Base-by-base conservation (phyloP, 2,113 vertebrate genomes). In the Genyomyrus donnyi region DNA sequence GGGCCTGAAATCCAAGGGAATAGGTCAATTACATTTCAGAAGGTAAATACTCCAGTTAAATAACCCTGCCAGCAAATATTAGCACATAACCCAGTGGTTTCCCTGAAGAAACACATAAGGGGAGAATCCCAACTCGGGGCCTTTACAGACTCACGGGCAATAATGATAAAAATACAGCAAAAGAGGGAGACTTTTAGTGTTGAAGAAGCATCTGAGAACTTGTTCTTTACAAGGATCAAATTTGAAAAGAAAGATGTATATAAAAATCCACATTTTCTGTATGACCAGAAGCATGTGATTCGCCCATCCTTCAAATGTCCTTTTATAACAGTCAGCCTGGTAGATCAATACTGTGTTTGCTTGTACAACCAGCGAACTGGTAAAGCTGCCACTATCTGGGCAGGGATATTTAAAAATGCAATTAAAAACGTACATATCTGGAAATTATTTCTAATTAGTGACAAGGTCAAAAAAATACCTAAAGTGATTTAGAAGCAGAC, bases 11-110 rank as follows among this genome's bases (percentile, higher is more conserved):
- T 95, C 92, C 91, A 92, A 93, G 92, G 88, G 92, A 94, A 95
- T 92, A 93, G 95, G 93, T 96, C 95, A 95, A 95, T 96, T 94
- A 95, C 94, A 96, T 95, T 96, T 94, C 93, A 94, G 93, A 95
- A 95, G 94, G 93, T 95, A 96, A 96, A 96, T 94, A 95, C 93
- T 89, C 92, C 85, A 91, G 93, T 93, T 92, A 58, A 89, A 92
- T 90, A 86, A 88, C 91, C 91, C 52, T 85, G 91, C 91, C 91
- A 91, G 91, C 91, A 87, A 87, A 46, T 91, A 93, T 94, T 93
- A 93, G 93, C 94, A 92, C 46, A 66, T 62, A 80, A 15, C 50
- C 35, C 74, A 35, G 19, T 46, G 87, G 13, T 17, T 45, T 24
- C 50, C 24, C 48, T 70, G 35, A 21, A 48, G 83, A 48, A 48